Base-by-base conservation (phyloP, 2,888 invertebrate genomes). In the Drosophila nigricruria region DNA sequence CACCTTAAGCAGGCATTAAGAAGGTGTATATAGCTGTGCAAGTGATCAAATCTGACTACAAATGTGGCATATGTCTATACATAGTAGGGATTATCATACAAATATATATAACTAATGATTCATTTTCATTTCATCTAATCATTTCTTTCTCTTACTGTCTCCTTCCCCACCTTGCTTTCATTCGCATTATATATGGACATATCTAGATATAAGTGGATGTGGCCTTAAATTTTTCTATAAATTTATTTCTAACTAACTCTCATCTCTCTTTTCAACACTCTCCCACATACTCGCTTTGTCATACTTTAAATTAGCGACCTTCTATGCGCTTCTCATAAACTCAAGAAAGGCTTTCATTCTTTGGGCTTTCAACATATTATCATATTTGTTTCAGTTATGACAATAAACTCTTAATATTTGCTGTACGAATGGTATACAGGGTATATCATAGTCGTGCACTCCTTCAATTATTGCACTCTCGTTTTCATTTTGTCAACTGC, bases 401-500 rank as follows among this genome's bases (percentile, higher is more conserved):
- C n/a, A n/a, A n/a, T n/a, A n/a, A n/a, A n/a, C n/a, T n/a, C n/a
- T n/a, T n/a, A n/a, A n/a, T n/a, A n/a, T n/a, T n/a, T n/a, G n/a
- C n/a, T n/a, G n/a, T n/a, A n/a, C n/a, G n/a, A n/a, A 27, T 27
- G 27, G 12, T 43, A 14, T 43, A 3, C 23, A 58, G 58, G 27
- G 36, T 58, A 47, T 6, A 12, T 14, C 9, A 4, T 14, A 25
- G 43, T 32, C 25, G 43, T 5, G 14, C 18, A 45, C 14, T 23
- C 12, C 32, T 20, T 16, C 18, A 9, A 3, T 18, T 47, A 47
- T 1, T 27, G 3, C 20, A 49, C 27, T 56, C 36, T 58, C 45
- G 16, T 52, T 63, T 42, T 61, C 30, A 23, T 59, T 54, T 69
- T 68, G 61, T 27, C 58, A 81, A 71, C 59, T 78, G 65, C 81